These are phyloP conservation scores for Drosophila subsilvestris DNA, from an alignment of 2,888 invertebrate species.

Conservation along the genomic window DNA sequence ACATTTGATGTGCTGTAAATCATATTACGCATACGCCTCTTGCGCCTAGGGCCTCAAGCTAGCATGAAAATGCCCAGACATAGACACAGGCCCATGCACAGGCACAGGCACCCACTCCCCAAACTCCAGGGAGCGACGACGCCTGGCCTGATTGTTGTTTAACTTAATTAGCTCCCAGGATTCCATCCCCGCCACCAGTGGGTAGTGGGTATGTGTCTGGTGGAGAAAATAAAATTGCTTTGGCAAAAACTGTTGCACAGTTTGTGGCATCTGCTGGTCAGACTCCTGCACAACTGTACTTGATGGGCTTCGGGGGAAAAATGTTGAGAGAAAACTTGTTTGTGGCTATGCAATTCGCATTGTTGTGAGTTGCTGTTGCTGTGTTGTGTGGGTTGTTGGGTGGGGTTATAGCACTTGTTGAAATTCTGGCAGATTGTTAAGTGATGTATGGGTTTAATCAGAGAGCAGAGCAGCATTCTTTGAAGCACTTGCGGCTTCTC, in stretches of 20 bases:
- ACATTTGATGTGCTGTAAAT: constrained; percentile 69
- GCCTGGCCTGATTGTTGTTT: constrained; percentile 63
- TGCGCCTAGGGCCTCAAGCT: constrained; percentile 29
- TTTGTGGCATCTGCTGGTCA: constrained; percentile 29
- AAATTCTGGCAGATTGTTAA: background rate
- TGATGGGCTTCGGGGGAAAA: background rate
- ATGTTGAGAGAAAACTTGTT: constrained; percentile 1
- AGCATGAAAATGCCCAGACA: constrained; percentile 44
- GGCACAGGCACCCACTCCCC: background rate
- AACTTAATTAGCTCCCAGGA: constrained; percentile 63
- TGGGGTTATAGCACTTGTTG: background rate
- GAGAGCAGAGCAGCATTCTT: background rate
- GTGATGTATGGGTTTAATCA: background rate
- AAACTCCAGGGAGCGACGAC: background rate
- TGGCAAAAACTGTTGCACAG: constrained; percentile 59
- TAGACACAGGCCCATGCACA: background rate
- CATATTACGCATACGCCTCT: constrained; percentile 69
- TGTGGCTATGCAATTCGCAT: background rate
- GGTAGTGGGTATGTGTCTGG: background rate
- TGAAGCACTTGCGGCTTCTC: too few species aligned
- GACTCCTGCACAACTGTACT: constrained; percentile 3
- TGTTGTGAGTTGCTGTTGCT: background rate
- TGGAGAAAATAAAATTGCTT: constrained; percentile 19
- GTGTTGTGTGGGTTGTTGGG: too few species aligned
- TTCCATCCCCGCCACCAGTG: constrained; percentile 1